Conservation (phyloP, 1,140 invertebrate species). For the Listronotus oregonensis region DNA sequence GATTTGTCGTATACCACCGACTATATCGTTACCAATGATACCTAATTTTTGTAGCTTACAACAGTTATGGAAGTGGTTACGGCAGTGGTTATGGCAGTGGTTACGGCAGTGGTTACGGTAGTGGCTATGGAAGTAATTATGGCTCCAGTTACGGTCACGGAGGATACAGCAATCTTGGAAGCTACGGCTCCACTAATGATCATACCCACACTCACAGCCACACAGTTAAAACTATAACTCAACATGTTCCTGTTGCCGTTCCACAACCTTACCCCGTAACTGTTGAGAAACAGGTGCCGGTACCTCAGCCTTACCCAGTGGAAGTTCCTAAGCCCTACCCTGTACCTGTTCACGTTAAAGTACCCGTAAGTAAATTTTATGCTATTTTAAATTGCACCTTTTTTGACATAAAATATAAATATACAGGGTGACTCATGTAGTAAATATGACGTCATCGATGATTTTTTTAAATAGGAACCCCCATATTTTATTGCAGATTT, state of each 20-base stretch:
- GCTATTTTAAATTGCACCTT: too few relatives aligned
- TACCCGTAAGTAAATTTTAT: constrained; percentile 35
- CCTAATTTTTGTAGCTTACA: background rate
- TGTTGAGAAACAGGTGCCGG: constrained; percentile 43
- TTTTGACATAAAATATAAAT: too few relatives aligned
- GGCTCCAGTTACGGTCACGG: constrained; percentile 1
- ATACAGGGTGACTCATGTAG: too few relatives aligned
- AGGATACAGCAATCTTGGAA: constrained; percentile 1
- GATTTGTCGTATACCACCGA: too few relatives aligned
- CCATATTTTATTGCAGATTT: too few relatives aligned
- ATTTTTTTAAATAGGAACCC: too few relatives aligned
- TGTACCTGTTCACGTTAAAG: constrained; percentile 34
- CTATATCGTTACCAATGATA: too few relatives aligned
- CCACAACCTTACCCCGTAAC: constrained; percentile 49
- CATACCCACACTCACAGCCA: constrained; percentile 35
- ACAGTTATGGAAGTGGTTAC: constrained; percentile 2
- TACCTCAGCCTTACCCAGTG: constrained; percentile 35
- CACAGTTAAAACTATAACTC: constrained; percentile 36
- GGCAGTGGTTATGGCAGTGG: constrained; percentile 16
- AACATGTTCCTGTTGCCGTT: constrained; percentile 48
- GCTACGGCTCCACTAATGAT: constrained; percentile 1
- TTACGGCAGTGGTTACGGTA: constrained; percentile 15
- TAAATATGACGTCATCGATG: too few relatives aligned
- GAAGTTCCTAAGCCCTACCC: too few relatives aligned
- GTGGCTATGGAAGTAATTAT: constrained; percentile 2